Evolutionary conservation across 2,888 invertebrate species (phyloP).

Genomic region (Drosophila siamana): DNA sequence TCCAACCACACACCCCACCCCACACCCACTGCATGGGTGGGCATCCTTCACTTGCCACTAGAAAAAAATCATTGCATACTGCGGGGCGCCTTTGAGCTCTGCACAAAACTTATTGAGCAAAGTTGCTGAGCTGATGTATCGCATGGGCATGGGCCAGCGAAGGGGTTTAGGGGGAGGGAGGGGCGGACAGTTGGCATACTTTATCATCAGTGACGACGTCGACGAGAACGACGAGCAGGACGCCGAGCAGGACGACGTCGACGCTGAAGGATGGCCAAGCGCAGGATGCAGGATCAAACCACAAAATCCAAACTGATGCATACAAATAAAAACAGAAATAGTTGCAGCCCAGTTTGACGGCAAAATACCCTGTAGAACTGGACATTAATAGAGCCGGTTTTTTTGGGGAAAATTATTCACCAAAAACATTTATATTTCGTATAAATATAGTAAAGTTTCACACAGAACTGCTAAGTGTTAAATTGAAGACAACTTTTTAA

Average conservation of each 20-base stretch:
- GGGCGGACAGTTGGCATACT: constrained; percentile 82
- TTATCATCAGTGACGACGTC: constrained; percentile 76
- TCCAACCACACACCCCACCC: not conserved
- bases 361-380: constrained; percentile 20
- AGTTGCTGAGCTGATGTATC: constrained; percentile 80
- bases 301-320: constrained; percentile 82
- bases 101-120: constrained; percentile 79
- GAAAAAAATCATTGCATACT: constrained; percentile 72
- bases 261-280: constrained; percentile 67
- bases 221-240: constrained; percentile 39
- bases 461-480: no score
- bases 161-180: constrained; percentile 59
- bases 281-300: constrained; percentile 82
- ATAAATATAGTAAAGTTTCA: no score
- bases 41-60: not conserved
- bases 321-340: constrained; percentile 67
- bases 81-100: constrained; percentile 73
- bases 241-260: constrained; percentile 50
- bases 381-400: no score
- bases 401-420: no score
- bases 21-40: no score
- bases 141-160: constrained; percentile 42
- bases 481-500: no score
- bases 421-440: no score
- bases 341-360: not conserved